phyloP scores from a whole-genome alignment of 2,797 vertebrate genomes.

The Channa striata region DNA sequence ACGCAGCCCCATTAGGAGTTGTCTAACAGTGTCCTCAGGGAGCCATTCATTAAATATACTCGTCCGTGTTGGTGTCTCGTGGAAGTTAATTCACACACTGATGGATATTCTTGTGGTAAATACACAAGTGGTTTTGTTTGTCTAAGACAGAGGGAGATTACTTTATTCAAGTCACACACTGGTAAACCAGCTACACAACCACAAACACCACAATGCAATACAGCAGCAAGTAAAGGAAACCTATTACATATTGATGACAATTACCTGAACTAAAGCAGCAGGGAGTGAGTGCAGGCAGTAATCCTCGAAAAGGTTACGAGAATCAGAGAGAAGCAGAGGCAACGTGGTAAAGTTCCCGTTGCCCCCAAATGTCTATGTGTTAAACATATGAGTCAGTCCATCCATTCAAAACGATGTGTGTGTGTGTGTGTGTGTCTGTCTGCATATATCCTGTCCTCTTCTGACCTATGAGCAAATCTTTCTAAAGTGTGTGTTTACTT shows the following conservation, averaged over 20 bases:
- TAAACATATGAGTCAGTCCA: slow-evolving; percentile 61
- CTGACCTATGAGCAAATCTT: slow-evolving; percentile 64
- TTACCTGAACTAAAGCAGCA: background rate
- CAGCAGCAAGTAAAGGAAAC: background rate
- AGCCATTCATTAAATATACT: background rate
- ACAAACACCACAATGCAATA: slow-evolving; percentile 9
- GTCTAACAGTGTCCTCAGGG: background rate
- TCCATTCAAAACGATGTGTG: slow-evolving; percentile 19
- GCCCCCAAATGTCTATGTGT: slow-evolving; percentile 30
- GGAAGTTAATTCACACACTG: background rate
- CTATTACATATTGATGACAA: background rate
- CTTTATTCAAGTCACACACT: slow-evolving; percentile 13
- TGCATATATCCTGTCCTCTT: slow-evolving; percentile 55
- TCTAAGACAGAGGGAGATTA: slow-evolving; percentile 14
- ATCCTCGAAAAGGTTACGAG: background rate
- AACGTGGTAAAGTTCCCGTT: slow-evolving; percentile 13
- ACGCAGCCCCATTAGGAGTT: background rate
- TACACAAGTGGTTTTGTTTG: slow-evolving; percentile 17
- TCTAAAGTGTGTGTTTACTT: slow-evolving; percentile 37
- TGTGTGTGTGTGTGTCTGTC: background rate
- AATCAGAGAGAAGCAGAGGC: background rate
- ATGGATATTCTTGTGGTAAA: slow-evolving; percentile 19
- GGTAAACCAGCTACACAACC: slow-evolving; percentile 13
- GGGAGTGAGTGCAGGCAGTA: background rate
- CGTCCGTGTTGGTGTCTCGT: background rate